Percentiles rank a stretch among this genome's conserved stretches.
Conservation (phyloP, 2,888 invertebrate species). For the Siphonodentalium dalli region DNA sequence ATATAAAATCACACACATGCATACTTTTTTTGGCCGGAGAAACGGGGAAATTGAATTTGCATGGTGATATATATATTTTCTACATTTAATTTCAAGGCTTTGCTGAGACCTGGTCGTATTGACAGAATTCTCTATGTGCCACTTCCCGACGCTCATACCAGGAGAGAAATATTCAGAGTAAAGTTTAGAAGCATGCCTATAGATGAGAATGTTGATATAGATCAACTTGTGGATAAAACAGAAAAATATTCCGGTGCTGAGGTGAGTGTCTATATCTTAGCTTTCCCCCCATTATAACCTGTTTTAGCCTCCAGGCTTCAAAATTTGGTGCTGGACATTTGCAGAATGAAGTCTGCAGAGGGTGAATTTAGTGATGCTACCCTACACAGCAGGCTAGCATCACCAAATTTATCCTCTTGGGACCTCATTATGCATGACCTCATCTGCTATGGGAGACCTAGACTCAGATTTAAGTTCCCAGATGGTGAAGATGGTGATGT, state of each 20-base stretch:
- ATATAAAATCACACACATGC: neutral
- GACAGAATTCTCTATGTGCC: conserved; percentile 93
- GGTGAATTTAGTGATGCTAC: no score
- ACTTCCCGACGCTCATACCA: conserved; percentile 81
- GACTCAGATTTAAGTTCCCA: no score
- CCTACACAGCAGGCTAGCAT: no score
- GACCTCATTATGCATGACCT: no score
- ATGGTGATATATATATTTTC: neutral
- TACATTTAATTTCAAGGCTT: conserved; percentile 70
- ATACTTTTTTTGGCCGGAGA: neutral
- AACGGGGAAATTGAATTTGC: neutral
- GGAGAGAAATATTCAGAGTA: conserved; percentile 82
- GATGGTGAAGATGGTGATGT: no score
- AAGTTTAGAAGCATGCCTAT: conserved; percentile 79
- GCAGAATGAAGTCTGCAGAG: no score
- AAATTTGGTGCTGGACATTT: no score
- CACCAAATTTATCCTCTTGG: no score
- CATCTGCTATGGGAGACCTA: no score
- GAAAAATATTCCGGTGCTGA: conserved; percentile 94
- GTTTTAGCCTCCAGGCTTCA: no score
- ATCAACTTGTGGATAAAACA: conserved; percentile 75
- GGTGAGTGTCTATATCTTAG: conserved; percentile 28
- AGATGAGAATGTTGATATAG: conserved; percentile 69
- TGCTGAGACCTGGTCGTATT: conserved; percentile 88
- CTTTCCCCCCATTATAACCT: neutral